Percentiles rank a stretch among this genome's conserved stretches.
Conservation (phyloP, 2,113 vertebrate species). For the Notarius lentiginosus region DNA sequence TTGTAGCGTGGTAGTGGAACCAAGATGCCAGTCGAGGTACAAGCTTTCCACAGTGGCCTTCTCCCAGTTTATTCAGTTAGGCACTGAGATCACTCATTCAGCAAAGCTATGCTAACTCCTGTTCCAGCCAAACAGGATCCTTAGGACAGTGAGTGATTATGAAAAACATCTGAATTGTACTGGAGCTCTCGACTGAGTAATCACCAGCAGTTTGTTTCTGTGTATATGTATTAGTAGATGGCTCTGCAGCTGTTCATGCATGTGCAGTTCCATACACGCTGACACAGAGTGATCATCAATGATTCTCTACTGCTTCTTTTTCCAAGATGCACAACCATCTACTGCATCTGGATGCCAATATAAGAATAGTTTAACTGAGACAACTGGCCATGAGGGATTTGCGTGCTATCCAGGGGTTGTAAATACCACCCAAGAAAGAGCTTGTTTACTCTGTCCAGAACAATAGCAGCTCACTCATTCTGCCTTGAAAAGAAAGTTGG, state of each 20-base stretch:
- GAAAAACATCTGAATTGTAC: background rate
- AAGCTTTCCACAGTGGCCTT: background rate
- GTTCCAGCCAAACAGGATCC: background rate
- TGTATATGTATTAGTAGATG: background rate
- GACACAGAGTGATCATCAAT: background rate
- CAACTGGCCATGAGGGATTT: conserved; percentile 1
- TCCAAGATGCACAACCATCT: conserved; percentile 15
- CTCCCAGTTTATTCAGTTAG: background rate
- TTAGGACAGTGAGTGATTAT: background rate
- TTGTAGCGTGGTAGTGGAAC: background rate
- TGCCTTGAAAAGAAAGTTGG: conserved; percentile 5
- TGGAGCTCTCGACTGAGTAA: background rate
- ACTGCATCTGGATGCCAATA: background rate
- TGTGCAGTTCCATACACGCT: background rate
- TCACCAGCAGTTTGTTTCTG: background rate
- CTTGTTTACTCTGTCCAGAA: conserved; percentile 34
- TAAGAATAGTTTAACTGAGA: conserved; percentile 16
- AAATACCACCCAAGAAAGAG: conserved; percentile 43
- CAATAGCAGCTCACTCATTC: conserved; percentile 15
- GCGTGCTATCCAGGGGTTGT: conserved; percentile 24
- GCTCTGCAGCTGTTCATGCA: background rate
- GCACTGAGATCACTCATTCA: background rate
- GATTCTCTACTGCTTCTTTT: background rate
- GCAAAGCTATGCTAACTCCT: background rate
- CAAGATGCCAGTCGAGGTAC: background rate